phyloP scores from a whole-genome alignment of 2,888 invertebrate genomes.

The Andrena flavipes region DNA sequence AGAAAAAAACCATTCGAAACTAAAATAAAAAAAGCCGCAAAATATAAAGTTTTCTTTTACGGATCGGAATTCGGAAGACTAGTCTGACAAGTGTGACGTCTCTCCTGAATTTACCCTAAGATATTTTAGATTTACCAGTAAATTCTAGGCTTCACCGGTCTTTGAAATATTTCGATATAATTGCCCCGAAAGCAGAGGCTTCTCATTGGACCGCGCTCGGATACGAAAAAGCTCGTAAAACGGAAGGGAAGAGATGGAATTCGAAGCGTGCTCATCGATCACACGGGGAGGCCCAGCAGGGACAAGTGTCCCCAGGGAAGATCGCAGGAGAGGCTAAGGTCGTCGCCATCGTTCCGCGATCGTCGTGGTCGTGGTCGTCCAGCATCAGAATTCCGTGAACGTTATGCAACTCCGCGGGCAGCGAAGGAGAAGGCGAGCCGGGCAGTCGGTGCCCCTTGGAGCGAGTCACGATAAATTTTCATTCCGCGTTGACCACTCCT shows the following conservation, averaged over 20 bases:
- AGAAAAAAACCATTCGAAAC: no score
- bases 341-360: slow-evolving; percentile 25
- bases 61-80: no score
- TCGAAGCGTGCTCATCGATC: slow-evolving; percentile 40
- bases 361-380: slow-evolving; percentile 16
- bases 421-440: slow-evolving; percentile 49
- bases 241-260: slow-evolving; percentile 11
- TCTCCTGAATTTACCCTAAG: no score
- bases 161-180: no score
- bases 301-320: slow-evolving; percentile 24
- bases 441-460: slow-evolving; percentile 52
- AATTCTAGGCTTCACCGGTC: no score
- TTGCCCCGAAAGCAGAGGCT: no score
- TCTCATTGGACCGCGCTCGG: no score
- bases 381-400: slow-evolving; percentile 70
- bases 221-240: neutral
- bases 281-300: slow-evolving; percentile 23
- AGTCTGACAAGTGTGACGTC: no score
- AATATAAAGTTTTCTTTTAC: no score
- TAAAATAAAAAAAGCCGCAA: no score
- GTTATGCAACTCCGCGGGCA: slow-evolving; percentile 66
- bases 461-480: slow-evolving; percentile 78
- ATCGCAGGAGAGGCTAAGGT: slow-evolving; percentile 46
- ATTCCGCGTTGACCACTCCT: slow-evolving; percentile 78
- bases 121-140: no score